These are phyloP conservation scores for Pagetopsis macropterus DNA, from an alignment of 2,797 vertebrate species.

Conservation along the genomic window DNA sequence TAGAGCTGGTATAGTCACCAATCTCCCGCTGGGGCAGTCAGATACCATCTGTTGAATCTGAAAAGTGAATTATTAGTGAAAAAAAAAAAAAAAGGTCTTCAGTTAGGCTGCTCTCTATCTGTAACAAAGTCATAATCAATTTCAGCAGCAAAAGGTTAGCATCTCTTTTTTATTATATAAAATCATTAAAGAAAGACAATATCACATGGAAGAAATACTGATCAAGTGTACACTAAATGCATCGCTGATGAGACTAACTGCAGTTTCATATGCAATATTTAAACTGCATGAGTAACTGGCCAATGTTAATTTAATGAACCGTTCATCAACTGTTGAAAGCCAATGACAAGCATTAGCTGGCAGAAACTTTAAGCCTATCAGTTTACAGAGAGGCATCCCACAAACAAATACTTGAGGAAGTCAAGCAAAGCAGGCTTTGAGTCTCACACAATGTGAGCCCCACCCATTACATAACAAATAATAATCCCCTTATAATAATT, in stretches of 20 bases:
- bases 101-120: slow-evolving; percentile 12
- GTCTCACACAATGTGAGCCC: background rate
- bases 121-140: background rate
- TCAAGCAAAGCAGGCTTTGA: background rate
- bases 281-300: background rate
- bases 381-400: fast-evolving
- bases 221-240: background rate
- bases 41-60: slow-evolving; percentile 77
- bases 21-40: slow-evolving; percentile 63
- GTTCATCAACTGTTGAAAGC: background rate
- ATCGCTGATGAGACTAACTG: background rate
- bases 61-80: slow-evolving; percentile 79
- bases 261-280: background rate
- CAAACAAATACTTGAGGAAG: background rate
- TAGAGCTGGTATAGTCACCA: slow-evolving; percentile 73
- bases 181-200: background rate
- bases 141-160: slow-evolving; percentile 2
- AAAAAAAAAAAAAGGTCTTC: slow-evolving; percentile 20
- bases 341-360: background rate
- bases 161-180: background rate
- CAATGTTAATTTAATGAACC: background rate
- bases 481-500: background rate
- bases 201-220: background rate
- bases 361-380: background rate
- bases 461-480: background rate